Percentiles rank a stretch among this genome's conserved stretches.
These are phyloP conservation scores for Cliona cf. orientalis DNA, from an alignment of 37 sponge, comb jelly and placozoan species.

Conservation along the genomic window DNA sequence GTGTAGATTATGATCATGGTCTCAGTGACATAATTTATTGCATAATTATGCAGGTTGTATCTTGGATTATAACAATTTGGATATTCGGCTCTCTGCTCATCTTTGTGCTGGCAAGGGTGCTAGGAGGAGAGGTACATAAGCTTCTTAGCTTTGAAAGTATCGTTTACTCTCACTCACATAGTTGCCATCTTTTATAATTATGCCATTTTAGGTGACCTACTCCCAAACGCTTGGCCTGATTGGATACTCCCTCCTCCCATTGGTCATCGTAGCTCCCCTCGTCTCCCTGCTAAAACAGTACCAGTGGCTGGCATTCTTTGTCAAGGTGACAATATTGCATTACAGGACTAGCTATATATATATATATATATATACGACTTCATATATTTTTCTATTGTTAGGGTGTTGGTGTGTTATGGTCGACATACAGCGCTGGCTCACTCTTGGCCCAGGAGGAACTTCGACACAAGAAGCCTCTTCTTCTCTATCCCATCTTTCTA, in stretches of 20 bases:
- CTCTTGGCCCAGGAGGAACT: constrained; percentile 80
- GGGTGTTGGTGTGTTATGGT: constrained; percentile 88
- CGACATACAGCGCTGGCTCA: constrained; percentile 89
- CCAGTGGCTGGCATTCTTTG: constrained; percentile 45
- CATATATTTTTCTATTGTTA: constrained; percentile 8
- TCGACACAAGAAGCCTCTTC: constrained; percentile 75
- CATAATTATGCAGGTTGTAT: constrained; percentile 72
- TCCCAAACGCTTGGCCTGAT: constrained; percentile 87
- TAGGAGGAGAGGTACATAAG: constrained; percentile 96
- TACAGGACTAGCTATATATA: neutral
- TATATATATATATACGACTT: neutral
- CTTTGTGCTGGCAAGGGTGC: constrained; percentile 85
- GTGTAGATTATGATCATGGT: no score
- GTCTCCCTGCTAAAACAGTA: constrained; percentile 53
- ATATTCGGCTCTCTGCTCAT: constrained; percentile 80
- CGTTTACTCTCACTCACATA: neutral
- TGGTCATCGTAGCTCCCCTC: constrained; percentile 73
- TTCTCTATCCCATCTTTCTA: constrained; percentile 90
- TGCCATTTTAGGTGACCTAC: constrained; percentile 65
- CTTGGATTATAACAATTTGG: constrained; percentile 95
- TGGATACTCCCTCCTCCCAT: constrained; percentile 88
- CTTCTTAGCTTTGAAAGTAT: neutral
- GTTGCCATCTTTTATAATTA: neutral
- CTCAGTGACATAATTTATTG: neutral
- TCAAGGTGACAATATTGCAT: constrained; percentile 38